A percentile compares a stretch with the other conserved stretches of the same genome.
phyloP scores from a whole-genome alignment of 2,888 invertebrate species.

The Patella pellucida region DNA sequence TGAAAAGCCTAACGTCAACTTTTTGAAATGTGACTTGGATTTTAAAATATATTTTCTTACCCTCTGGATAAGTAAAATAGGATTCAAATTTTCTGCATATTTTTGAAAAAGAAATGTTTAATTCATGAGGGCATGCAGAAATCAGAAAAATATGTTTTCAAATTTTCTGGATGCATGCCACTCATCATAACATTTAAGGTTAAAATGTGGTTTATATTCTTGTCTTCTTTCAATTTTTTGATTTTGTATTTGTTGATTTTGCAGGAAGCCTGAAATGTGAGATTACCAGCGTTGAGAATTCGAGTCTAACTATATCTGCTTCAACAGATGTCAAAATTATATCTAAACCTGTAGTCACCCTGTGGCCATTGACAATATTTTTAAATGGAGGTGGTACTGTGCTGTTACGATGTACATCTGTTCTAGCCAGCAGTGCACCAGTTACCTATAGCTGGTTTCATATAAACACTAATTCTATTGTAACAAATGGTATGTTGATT shows the following conservation, averaged over 20 bases:
- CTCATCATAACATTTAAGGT: no score
- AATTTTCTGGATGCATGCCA: no score
- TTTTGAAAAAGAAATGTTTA: no score
- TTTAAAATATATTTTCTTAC: no score
- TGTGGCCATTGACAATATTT: slow-evolving; percentile 19
- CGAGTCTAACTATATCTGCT: not conserved
- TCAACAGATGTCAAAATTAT: slow-evolving; percentile 15
- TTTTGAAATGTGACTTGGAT: no score
- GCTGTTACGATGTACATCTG: not conserved
- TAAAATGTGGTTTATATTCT: no score
- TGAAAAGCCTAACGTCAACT: no score
- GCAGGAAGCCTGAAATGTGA: not conserved
- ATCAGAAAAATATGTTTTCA: no score
- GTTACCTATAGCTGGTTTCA: not conserved
- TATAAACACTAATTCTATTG: not conserved
- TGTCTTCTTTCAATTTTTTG: not conserved
- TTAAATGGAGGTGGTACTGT: slow-evolving; percentile 15
- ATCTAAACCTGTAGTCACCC: slow-evolving; percentile 16
- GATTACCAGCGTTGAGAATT: slow-evolving; percentile 14
- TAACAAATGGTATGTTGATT: not conserved
- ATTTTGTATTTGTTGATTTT: no score
- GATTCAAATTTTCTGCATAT: no score
- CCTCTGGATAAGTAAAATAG: no score
- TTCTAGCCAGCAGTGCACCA: not conserved
- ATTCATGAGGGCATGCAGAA: no score